Conservation (phyloP, 2,888 invertebrate genomes). For the Spatulosminthurus flaviceps region DNA sequence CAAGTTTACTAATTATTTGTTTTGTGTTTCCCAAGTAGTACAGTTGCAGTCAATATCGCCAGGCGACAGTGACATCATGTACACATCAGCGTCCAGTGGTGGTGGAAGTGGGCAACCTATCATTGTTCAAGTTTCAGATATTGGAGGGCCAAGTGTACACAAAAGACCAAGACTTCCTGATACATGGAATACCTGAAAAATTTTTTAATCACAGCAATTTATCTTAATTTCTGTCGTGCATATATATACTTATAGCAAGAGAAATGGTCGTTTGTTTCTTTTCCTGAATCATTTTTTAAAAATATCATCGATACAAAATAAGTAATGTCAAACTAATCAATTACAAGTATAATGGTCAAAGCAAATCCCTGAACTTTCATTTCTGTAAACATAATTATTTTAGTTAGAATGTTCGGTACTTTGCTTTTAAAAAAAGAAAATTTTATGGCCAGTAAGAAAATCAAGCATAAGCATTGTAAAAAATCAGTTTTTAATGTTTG, state of each 20-base stretch:
- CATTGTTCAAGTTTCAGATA: constrained; percentile 45
- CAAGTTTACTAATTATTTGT: neutral
- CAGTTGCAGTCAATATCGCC: constrained; percentile 46
- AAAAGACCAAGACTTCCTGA: constrained; percentile 48
- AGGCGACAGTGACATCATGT: constrained; percentile 45
- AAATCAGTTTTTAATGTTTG: constrained; percentile 3
- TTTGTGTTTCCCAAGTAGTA: constrained; percentile 31
- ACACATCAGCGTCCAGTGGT: constrained; percentile 41
- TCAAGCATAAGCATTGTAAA: constrained; percentile 15
- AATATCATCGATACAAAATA: neutral
- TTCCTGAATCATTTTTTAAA: neutral
- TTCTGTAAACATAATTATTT: constrained; percentile 24
- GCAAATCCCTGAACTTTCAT: neutral
- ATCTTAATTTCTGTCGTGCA: constrained; percentile 27
- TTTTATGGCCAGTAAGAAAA: constrained; percentile 22
- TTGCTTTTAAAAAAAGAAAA: constrained; percentile 12
- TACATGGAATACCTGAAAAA: constrained; percentile 48
- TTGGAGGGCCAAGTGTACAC: constrained; percentile 42
- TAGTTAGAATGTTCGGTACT: neutral
- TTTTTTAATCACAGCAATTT: constrained; percentile 25
- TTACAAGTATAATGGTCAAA: constrained; percentile 14
- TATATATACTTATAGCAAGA: neutral
- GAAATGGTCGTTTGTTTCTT: neutral
- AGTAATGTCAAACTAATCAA: neutral
- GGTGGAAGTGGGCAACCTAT: constrained; percentile 31